Base-by-base conservation (phyloP, 2,113 vertebrate species). In the Chionodraco myersi region DNA sequence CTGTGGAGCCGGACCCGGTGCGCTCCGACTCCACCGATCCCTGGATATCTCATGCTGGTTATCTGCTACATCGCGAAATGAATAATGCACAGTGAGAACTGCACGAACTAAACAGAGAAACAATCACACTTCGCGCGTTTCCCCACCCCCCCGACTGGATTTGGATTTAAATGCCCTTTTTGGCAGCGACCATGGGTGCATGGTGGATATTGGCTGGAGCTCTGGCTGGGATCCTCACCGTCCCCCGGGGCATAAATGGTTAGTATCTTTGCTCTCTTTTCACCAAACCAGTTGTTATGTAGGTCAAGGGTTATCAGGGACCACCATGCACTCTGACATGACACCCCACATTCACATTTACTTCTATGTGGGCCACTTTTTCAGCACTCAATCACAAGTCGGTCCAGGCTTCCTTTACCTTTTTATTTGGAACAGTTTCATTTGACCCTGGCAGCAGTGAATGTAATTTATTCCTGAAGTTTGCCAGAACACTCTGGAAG, bases 171-270 rank as follows among this genome's bases (percentile, higher is more conserved):
- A 73, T 56, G 18, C 53, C 23, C 54, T 3, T 65, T 69, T 10
- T 77, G 53, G 63, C 73, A 21, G 72, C 77, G 69, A 95, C 92
- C 92, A 95, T 94, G 90, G 75, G 56, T 67, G 85, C 79, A 53
- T 75, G 86, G 79, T 94, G 94, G 94, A 88, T 94, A 23, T 62
- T 94, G 44, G 77, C 94, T 18, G 81, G 93, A 4, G 79, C 83
- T 26, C 66, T 93, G 88, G 83, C 78, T 47, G 92, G 79, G 84
- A 87, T 94, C 21, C 82, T 94, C 69, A 11, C 60, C 3, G 47
- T 72, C 79, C 83, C 91, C 78, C 57, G 8, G 5, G 88, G 16
- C 81, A 85, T 85, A 15, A 81, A 95, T 90, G 96, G 96, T 97
- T 69, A 88, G 96, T 93, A 64, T 79, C 80, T 84, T 30, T 83